A percentile compares a stretch with the other conserved stretches of the same genome.
phyloP scores from a whole-genome alignment of 2,888 invertebrate species.

The Argyresthia goedartella region DNA sequence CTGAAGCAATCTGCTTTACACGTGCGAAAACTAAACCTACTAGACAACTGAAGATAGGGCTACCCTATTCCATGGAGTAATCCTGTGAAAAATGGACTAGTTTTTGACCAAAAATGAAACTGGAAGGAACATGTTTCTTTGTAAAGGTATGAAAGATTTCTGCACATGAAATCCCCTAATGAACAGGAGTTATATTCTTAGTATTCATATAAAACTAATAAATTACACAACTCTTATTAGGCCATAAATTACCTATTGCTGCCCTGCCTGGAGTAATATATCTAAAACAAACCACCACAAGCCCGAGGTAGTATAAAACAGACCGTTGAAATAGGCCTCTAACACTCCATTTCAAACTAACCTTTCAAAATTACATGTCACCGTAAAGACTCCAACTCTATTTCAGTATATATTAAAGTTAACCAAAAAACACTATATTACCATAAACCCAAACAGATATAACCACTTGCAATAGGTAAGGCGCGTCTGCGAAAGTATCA shows the following conservation, averaged over 20 bases:
- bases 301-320: constrained; percentile 5
- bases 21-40: no score
- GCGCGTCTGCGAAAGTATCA: background rate
- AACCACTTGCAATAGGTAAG: background rate
- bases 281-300: background rate
- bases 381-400: background rate
- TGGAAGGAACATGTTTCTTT: background rate
- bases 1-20: constrained; percentile 5
- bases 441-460: background rate
- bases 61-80: constrained; percentile 1
- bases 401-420: background rate
- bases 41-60: background rate
- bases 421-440: background rate
- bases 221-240: background rate
- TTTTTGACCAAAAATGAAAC: constrained; percentile 3
- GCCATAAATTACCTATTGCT: constrained; percentile 4
- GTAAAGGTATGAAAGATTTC: background rate
- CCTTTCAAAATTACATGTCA: background rate
- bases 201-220: background rate
- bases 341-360: constrained; percentile 4
- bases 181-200: background rate
- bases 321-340: constrained; percentile 3
- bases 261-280: constrained; percentile 7
- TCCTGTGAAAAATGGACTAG: constrained; percentile 1
- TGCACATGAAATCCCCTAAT: background rate